Conservation (phyloP, 2,797 vertebrate species). For the Scarus forsteni region DNA sequence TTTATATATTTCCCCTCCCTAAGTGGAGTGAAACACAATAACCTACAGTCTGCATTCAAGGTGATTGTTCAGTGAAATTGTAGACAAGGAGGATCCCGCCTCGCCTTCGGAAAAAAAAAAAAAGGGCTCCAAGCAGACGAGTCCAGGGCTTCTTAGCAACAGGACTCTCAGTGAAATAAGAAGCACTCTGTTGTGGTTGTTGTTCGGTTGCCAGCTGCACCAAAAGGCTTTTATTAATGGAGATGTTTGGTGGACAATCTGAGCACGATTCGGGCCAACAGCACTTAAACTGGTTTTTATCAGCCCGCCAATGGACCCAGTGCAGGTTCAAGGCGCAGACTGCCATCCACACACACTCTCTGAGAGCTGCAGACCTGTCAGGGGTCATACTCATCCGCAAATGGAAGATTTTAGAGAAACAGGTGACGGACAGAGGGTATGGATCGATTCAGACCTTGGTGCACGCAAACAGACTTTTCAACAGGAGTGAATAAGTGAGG, state of each 20-base stretch:
- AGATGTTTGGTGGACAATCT: constrained; percentile 51
- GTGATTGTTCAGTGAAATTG: constrained; percentile 67
- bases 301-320: constrained; percentile 32
- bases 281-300: constrained; percentile 53
- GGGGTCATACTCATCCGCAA: neutral
- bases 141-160: constrained; percentile 58
- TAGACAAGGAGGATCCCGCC: constrained; percentile 53
- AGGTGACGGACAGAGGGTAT: constrained; percentile 2
- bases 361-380: neutral
- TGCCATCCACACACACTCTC: constrained; percentile 1
- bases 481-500: constrained; percentile 36
- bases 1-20: constrained; percentile 53
- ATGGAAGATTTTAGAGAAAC: neutral
- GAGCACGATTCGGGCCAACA: constrained; percentile 44
- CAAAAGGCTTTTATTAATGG: constrained; percentile 44
- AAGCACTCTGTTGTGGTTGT: constrained; percentile 54
- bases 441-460: constrained; percentile 24
- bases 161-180: constrained; percentile 39
- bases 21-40: constrained; percentile 67
- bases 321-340: constrained; percentile 33
- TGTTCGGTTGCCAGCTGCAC: constrained; percentile 54
- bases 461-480: constrained; percentile 49
- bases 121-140: constrained; percentile 32
- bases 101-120: constrained; percentile 22
- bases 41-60: constrained; percentile 51